Conservation (phyloP, 2,113 vertebrate species). For the Neogale vison region DNA sequence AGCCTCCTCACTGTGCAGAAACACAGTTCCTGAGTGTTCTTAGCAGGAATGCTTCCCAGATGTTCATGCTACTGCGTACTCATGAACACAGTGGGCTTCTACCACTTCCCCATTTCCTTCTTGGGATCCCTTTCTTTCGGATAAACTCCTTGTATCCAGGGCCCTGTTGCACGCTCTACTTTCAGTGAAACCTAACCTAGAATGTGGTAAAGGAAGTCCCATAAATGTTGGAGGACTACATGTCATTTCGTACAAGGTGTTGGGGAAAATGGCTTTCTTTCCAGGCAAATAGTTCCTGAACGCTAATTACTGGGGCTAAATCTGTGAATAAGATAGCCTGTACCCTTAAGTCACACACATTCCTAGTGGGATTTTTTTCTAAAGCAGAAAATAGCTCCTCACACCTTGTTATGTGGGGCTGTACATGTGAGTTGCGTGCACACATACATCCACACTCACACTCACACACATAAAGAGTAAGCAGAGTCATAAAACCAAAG, state of each 20-base stretch:
- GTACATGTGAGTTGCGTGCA: fast-evolving
- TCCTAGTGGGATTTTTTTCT: neutral
- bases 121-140: neutral
- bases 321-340: neutral
- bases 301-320: neutral
- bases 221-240: neutral
- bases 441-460: neutral
- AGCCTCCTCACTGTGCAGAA: neutral
- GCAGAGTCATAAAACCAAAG: neutral
- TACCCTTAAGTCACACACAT: neutral
- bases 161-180: neutral
- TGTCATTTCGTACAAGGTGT: neutral
- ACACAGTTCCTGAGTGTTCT: neutral
- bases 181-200: neutral
- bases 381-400: neutral
- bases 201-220: neutral
- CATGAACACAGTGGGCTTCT: no score
- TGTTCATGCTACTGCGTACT: neutral
- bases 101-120: neutral
- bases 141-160: neutral
- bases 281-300: neutral
- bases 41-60: neutral
- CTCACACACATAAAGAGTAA: neutral
- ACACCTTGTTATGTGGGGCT: neutral
- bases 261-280: neutral